Base-by-base conservation (phyloP, 2,797 vertebrate species). In the Ctenopoma multispine region DNA sequence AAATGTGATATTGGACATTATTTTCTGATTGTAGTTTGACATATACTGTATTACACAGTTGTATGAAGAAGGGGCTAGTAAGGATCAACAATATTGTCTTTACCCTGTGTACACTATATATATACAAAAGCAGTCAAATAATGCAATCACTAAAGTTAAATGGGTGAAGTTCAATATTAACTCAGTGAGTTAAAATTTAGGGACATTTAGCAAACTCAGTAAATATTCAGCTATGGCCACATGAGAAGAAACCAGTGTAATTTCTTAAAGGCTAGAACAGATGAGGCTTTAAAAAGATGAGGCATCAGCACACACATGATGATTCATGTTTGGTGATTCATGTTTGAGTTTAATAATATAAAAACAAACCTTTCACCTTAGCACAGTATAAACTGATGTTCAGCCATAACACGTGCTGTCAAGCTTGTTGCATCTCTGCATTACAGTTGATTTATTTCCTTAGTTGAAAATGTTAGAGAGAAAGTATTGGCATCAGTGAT, bases 241-340 rank as follows among this genome's bases (percentile, higher is more conserved):
- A 18, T 18, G 29, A 34, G 12, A 20, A 50, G 14, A 21, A 20
- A 59, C 46, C 29, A 8, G 17, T 40, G 31, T 34, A 3, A 50
- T 60, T 65, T 61, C 23, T 24, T 4, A 61, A 61, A 56, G 44
- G 36, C 41, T 66, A 12, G 11, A 47, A 43, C 23, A 9, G 41
- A 4, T 10, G 8, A 34, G 8, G 31, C 31, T 1, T 9, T 9
- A 9, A 34, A 34, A 34, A 9, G 9, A 34, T 34, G 8, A 34
- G 18, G 13, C 48, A 40, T 13, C 38, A 43, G 5, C 40, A 43
- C 15, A 34, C 20, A 48, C 61, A 6, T 64, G 34, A 74, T 58
- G n/a, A 62, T 29, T 56, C 23, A 63, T 43, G 21, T 15, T 58
- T 64, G 34, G 71, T 58, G n/a, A 62, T 29, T 56, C 23, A 63